These are phyloP conservation scores for Xylophagus ater DNA, from an alignment of 2,888 invertebrate species.

Conservation along the genomic window DNA sequence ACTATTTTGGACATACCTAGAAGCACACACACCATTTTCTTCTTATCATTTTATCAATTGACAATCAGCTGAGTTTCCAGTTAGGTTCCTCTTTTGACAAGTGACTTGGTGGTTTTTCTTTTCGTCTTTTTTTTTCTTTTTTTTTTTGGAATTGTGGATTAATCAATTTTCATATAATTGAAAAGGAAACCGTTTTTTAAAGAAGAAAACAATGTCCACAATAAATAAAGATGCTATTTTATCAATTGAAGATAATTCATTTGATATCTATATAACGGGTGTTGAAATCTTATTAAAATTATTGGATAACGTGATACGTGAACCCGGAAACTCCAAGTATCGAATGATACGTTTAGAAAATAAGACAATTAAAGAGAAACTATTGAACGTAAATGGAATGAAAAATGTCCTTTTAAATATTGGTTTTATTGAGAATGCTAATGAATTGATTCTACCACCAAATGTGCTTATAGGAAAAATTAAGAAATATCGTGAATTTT, in stretches of 20 bases:
- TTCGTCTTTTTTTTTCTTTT: too few relatives aligned
- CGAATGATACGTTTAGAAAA: constrained; percentile 34
- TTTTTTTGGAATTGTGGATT: too few relatives aligned
- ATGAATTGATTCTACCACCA: constrained; percentile 26
- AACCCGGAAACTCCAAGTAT: constrained; percentile 34
- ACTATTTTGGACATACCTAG: too few relatives aligned
- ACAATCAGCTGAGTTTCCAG: too few relatives aligned
- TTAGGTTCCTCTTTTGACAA: too few relatives aligned
- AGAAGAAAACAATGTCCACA: too few relatives aligned
- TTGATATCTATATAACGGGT: constrained; percentile 31
- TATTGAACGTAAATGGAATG: constrained; percentile 28
- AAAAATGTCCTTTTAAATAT: constrained; percentile 30
- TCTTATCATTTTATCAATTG: too few relatives aligned
- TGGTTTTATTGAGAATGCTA: constrained; percentile 28
- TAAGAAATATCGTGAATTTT: constrained; percentile 30
- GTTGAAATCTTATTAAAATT: constrained; percentile 33
- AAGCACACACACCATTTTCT: too few relatives aligned
- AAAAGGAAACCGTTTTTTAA: too few relatives aligned
- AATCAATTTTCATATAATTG: too few relatives aligned
- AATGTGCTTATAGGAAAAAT: constrained; percentile 30
- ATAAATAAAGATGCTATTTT: constrained; percentile 10
- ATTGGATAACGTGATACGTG: constrained; percentile 34
- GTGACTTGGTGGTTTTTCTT: too few relatives aligned
- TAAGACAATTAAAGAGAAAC: constrained; percentile 34
- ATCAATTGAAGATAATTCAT: constrained; percentile 23